phyloP scores from a whole-genome alignment of 1,140 invertebrate genomes.

The Papilio dardanus region DNA sequence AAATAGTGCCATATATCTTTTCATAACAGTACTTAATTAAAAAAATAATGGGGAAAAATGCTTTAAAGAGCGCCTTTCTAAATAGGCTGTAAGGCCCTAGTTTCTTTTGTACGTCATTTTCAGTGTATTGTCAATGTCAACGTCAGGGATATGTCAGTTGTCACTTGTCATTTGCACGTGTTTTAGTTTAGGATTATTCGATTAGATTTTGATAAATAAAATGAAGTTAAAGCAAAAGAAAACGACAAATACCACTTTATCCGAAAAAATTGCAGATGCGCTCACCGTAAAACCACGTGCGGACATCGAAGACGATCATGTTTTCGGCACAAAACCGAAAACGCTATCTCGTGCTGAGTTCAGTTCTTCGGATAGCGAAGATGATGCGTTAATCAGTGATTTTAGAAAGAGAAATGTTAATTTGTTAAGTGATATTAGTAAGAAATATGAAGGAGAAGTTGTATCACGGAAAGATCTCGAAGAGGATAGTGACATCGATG shows the following conservation, averaged over 20 bases:
- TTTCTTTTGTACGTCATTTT: too few species aligned
- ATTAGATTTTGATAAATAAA: constrained; percentile 40
- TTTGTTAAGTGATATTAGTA: constrained; percentile 86
- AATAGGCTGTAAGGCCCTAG: too few species aligned
- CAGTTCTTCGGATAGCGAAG: constrained; percentile 82
- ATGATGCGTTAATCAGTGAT: constrained; percentile 83
- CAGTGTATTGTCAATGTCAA: not conserved
- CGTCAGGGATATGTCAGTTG: not conserved
- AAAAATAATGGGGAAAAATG: too few species aligned
- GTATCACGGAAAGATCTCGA: constrained; percentile 77
- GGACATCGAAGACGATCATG: constrained; percentile 82
- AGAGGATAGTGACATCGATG: constrained; percentile 46
- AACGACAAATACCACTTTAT: constrained; percentile 64
- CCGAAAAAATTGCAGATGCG: constrained; percentile 84
- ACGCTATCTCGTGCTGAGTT: constrained; percentile 75
- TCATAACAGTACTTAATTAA: not conserved
- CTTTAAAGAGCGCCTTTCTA: too few species aligned
- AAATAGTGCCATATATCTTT: too few species aligned
- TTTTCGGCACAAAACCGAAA: constrained; percentile 81
- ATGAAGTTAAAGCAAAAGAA: constrained; percentile 73
- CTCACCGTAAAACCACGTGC: constrained; percentile 81
- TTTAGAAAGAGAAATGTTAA: constrained; percentile 86
- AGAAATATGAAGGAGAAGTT: constrained; percentile 89
- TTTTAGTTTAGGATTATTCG: not conserved
- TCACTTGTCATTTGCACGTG: constrained; percentile 14